Base-by-base conservation (phyloP, 2,113 vertebrate species). In the Lanius ludovicianus region DNA sequence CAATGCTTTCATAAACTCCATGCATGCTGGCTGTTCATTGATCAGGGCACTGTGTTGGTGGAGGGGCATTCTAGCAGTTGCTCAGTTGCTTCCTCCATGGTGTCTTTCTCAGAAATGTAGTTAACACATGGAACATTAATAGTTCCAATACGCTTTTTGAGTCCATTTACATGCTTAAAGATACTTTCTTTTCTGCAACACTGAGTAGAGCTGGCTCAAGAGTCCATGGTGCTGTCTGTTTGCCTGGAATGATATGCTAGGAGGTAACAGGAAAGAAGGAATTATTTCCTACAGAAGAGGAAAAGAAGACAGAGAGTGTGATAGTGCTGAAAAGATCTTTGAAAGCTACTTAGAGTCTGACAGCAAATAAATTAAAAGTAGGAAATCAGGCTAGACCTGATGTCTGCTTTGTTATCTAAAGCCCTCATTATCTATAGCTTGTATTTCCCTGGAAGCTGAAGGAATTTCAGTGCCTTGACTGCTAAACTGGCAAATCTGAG, bases 11-110 rank as follows among this genome's bases (percentile, higher is more conserved):
- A 77, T 11, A 13, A 86, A 60, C 39, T 47, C 80, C 10, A 1
- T 12, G 1, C 11, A 64, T 56, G 35, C 28, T 0, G 0, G 1
- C 11, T 30, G 33, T 42, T 63, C 59, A 17, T 3, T 10, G 15
- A 91, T 25, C 65, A n/a, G 53, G 55, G 23, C 11, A 14, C 8
- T 9, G 4, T 68, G 49, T 2, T 0, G 1, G 25, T 42, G 25
- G 52, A 68, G 44, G 15, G 33, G 9, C 20, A 10, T 39, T 42
- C 35, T 3, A 42, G 44, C 1, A 11, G 9, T 18, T 57, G 46
- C 31, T 62, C 35, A n/a, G 23, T 35, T 67, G 46, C 39, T 62
- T 62, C 15, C 24, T 63, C 28, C 19, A 5, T 7, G 37, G 10
- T 25, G 59, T 63, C 42, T 50, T 83, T 59, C 71, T 79, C 87